A percentile compares a stretch with the other conserved stretches of the same genome.
Conservation (phyloP, 2,797 vertebrate genomes). For the Poeciliopsis infans region DNA sequence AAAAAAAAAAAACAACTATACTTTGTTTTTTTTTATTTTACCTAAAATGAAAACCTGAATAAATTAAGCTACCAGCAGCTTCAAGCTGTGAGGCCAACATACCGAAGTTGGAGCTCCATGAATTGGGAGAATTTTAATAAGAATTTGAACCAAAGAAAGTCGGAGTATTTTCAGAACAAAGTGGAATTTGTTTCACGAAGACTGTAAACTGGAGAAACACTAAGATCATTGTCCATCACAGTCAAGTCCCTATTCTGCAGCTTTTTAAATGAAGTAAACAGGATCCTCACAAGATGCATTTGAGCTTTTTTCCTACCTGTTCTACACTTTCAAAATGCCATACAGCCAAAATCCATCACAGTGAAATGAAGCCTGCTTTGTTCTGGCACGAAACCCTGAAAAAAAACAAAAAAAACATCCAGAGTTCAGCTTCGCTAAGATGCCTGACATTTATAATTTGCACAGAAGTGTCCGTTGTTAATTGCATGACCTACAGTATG, state of each 20-base stretch:
- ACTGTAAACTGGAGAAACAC: not conserved
- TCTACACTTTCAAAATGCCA: not conserved
- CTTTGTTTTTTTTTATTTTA: no score
- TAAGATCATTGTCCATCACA: not conserved
- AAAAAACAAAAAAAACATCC: not conserved
- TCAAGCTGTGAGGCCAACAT: not conserved
- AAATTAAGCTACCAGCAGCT: not conserved
- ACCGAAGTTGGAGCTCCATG: not conserved
- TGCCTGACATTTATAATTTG: no score
- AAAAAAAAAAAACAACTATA: not conserved
- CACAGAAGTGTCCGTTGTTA: not conserved
- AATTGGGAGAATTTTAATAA: not conserved
- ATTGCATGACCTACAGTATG: slow-evolving; percentile 23
- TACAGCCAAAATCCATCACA: not conserved
- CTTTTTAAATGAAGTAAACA: not conserved
- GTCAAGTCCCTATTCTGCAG: not conserved
- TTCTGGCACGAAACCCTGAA: not conserved
- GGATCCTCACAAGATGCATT: not conserved
- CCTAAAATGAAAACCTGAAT: not conserved
- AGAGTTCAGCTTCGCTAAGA: not conserved
- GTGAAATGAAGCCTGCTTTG: not conserved
- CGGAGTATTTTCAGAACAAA: not conserved
- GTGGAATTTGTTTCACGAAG: not conserved
- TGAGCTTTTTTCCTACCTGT: not conserved
- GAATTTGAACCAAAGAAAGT: not conserved